Conservation (phyloP, 2,113 vertebrate species). For the Fukomys damarensis region DNA sequence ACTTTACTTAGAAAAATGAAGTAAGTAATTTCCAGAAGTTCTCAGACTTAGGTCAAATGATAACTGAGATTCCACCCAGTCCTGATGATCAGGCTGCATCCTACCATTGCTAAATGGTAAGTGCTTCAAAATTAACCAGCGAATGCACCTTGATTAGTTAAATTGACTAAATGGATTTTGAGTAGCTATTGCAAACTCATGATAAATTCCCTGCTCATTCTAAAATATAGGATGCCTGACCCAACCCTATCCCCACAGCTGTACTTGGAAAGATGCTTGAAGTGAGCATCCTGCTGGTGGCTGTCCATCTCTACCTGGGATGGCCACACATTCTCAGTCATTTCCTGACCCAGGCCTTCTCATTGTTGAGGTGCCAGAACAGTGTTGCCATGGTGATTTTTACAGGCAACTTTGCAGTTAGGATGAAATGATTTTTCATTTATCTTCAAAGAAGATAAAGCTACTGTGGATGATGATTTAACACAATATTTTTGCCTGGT, state of each 20-base stretch:
- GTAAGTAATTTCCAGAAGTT: background rate
- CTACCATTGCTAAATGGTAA: background rate
- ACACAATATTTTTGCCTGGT: background rate
- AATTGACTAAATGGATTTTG: background rate
- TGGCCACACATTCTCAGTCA: background rate
- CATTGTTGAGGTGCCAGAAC: background rate
- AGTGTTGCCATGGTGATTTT: slow-evolving; percentile 46
- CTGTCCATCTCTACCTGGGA: background rate
- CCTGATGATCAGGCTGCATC: background rate
- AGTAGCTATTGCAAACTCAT: background rate
- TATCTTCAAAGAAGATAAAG: too few species aligned
- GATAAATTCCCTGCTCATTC: accelerated
- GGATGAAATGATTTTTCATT: slow-evolving; percentile 24
- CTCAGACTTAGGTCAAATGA: background rate
- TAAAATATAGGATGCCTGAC: background rate
- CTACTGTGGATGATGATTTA: slow-evolving; percentile 30
- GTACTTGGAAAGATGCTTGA: background rate
- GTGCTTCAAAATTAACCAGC: background rate
- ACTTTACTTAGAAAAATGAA: background rate
- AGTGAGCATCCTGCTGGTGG: background rate
- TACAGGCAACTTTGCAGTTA: slow-evolving; percentile 17
- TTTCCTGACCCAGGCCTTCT: background rate
- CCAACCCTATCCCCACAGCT: background rate
- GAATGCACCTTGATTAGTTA: background rate
- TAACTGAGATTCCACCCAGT: background rate